Base-by-base conservation (phyloP, 2,888 invertebrate genomes). In the Perizoma flavofasciatum region DNA sequence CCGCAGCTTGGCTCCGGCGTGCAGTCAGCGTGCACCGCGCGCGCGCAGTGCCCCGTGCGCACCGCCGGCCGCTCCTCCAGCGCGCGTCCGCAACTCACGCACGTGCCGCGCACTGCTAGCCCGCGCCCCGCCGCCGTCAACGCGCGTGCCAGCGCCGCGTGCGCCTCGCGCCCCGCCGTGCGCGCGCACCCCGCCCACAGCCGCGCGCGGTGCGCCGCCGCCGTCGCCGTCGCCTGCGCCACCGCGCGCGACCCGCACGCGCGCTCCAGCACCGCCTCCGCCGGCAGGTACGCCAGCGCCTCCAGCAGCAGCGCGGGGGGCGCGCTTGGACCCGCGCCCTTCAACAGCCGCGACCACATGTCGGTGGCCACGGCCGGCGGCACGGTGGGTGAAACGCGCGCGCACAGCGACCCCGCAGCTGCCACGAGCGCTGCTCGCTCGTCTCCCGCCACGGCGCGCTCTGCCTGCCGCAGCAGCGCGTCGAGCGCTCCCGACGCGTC, bases 401-500 rank as follows among this genome's bases (percentile, higher is more conserved):
- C 77, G 70, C 88, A 86, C 57, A 89, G 70, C 46, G 77, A 79
- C 61, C 82, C 81, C 57, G 85, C 86, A 61, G 78, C 80, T 41
- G 65, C 66, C 34, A 81, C 67, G 40, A 76, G 70, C 8, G 78
- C 70, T 43, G 71, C 74, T 4, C 35, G 59, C 10, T 52, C 66
- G 41, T 67, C 71, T 32, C 71, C 69, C 4, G 64, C 69, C 58
- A 48, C 71, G 7, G 58, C 61, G 48, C 9, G 39, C 40, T 72
- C 65, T 33, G 78, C 75, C 34, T 85, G 77, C 4, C 73, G 72
- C 45, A 89, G 69, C 4, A 86, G 70, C 10, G 78, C 79, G 43
- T 86, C 84, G 22, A 92, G 79, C 32, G 92, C 92, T 9, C 76
- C 88, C 52, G 72, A 68, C 45, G 83, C 76, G 68, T 92, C 92